Base-by-base conservation (phyloP, 2,888 invertebrate species). In the Pterostichus niger region DNA sequence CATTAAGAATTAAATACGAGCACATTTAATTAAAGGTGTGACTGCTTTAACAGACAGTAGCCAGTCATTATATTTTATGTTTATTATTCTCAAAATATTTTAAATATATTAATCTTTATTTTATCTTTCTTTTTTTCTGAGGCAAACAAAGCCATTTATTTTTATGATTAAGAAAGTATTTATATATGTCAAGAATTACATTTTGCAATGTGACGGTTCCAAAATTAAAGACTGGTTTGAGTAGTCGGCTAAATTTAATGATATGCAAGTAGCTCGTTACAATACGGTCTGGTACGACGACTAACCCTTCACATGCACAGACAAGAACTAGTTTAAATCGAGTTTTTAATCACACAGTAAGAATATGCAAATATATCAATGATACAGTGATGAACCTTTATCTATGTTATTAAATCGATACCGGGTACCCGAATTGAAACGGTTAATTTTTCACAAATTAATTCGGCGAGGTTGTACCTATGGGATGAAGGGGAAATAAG, bases 361-460 rank as follows among this genome's bases (percentile, higher is more conserved):
- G 46, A 52, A 46, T 79, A 79, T 79, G 79, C 35, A 33, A 79
- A 79, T 79, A 61, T n/a, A 76, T 76, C 76, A 13, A 35, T 46
- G 79, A 64, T 68, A 64, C 76, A 13, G 52, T 46, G 79, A 64
- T 68, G 79, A 79, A 52, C 49, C 64, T 61, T 61, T 79, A 79
- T 79, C 79, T 79, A 78, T 35, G 49, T 79, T 68, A 79, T 79
- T 79, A 79, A 79, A 79, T 79, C 79, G 79, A 79, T 79, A 79
- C 79, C 1, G 24, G 46, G 46, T 6, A 17, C 76, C 13, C 31
- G 35, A 76, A 79, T 46, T 46, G 79, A 79, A 56, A 68, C 79
- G 79, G 79, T 79, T 79, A 79, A 79, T 79, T 79, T 79, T 79
- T 68, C 31, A 44, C 54, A 64, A 79, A 79, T 79, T 79, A 79